Evolutionary conservation across 37 sponge, comb jelly and placozoan species (phyloP), one percentile per base, ranked within the genome.

Genomic region (Haliclona indistincta): DNA sequence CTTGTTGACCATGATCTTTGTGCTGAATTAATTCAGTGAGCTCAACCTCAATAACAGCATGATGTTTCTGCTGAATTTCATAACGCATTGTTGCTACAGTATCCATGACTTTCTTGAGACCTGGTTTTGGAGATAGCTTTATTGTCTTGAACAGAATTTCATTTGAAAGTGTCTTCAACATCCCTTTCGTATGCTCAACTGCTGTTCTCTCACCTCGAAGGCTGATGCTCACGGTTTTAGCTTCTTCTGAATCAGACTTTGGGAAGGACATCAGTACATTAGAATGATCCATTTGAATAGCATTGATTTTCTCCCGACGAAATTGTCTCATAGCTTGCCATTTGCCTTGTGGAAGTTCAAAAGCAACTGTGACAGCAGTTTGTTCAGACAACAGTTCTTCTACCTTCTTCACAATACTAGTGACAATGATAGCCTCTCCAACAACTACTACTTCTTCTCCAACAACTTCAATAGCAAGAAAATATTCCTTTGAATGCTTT

Each of bases 181-280:
- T n/a, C 0, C 43, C 63, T 28, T 75, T 75, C 41, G 44, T 38
- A 43, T 75, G 49, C 7, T 60, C 63, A 32, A 75, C 64, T 10
- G 6, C 49, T 4, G 26, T n/a, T 32, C 47, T 63, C 34, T 75
- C 75, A 25, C 75, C 75, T 3, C 49, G 47, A 26, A 71, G 1
- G 60, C 41, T 40, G 34, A 65, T 44, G 23, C 56, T 61, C 17
- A 2, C 26, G 54, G 43, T 28, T 23, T 19, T 4, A 34, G 6
- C 32, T 0, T 19, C 42, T 5, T 7, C 6, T 2, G 39, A 2
- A 2, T 22, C 1, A 7, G 1, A 20, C 19, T 26, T 70, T 22
- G 75, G 75, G 37, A 44, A 75, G 10, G 19, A 34, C 3, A 75
- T 33, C 7, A 13, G 3, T 4, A 75, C 75, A 42, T 62, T 26